Conservation (phyloP, 2,888 invertebrate species). For the Erebia epiphron region DNA sequence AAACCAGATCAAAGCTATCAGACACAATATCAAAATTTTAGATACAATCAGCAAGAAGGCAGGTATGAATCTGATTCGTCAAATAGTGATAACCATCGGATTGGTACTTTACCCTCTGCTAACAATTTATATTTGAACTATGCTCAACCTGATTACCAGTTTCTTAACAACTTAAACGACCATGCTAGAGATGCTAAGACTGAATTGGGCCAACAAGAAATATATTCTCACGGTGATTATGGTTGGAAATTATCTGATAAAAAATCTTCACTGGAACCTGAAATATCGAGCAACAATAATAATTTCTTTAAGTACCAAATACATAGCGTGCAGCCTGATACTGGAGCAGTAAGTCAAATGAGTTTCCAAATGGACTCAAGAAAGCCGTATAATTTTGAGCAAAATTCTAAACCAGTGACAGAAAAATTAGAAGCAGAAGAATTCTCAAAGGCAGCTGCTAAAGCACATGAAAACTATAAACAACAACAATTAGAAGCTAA, state of each 20-base stretch:
- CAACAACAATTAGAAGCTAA: constrained; percentile 56
- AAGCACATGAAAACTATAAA: constrained; percentile 70
- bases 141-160: constrained; percentile 66
- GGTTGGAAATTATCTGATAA: constrained; percentile 76
- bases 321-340: constrained; percentile 53
- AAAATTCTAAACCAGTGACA: constrained; percentile 61
- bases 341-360: constrained; percentile 65
- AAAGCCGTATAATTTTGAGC: constrained; percentile 61
- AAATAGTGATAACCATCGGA: constrained; percentile 66
- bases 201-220: constrained; percentile 58
- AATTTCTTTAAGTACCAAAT: constrained; percentile 58
- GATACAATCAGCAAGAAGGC: constrained; percentile 57
- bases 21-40: constrained; percentile 61
- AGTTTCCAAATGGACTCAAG: constrained; percentile 71
- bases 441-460: constrained; percentile 73
- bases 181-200: constrained; percentile 62
- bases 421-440: constrained; percentile 67
- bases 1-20: constrained; percentile 65
- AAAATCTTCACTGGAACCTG: constrained; percentile 56
- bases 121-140: constrained; percentile 72
- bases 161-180: constrained; percentile 55
- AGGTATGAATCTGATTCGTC: constrained; percentile 54
- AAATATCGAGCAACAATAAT: constrained; percentile 56
- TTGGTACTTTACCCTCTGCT: constrained; percentile 62
- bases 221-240: constrained; percentile 75